A percentile compares a stretch with the other conserved stretches of the same genome.
phyloP scores from a whole-genome alignment of 2,113 vertebrate species.

The Terrapene triunguis region DNA sequence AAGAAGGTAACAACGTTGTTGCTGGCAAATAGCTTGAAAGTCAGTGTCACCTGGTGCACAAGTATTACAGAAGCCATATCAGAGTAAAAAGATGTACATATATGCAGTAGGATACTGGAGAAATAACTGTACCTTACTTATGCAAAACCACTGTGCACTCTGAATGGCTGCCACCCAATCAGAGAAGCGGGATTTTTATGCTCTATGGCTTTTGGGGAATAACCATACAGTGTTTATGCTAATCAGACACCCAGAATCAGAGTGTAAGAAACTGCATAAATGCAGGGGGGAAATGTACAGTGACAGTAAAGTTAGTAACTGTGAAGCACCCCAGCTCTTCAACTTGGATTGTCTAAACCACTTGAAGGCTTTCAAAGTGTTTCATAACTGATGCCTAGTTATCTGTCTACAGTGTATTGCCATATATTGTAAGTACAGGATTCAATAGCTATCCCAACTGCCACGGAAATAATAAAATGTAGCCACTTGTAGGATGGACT shows the following conservation, averaged over 20 bases:
- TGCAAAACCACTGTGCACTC: not conserved
- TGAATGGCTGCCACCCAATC: fast-evolving
- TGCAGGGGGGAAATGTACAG: not conserved
- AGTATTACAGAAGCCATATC: not conserved
- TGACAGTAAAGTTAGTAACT: not conserved
- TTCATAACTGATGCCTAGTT: not conserved
- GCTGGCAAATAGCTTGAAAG: not conserved
- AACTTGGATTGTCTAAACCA: too few relatives aligned
- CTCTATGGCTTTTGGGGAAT: not conserved
- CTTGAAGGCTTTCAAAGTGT: not conserved
- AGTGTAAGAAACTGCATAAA: not conserved
- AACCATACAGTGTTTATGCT: not conserved
- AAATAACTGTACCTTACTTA: not conserved
- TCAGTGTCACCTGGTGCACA: constrained; percentile 16
- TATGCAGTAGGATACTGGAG: not conserved
- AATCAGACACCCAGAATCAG: not conserved
- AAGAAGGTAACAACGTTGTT: not conserved
- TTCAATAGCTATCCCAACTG: not conserved
- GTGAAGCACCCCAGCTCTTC: fast-evolving
- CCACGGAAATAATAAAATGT: not conserved
- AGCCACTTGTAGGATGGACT: not conserved
- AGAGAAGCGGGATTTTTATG: not conserved
- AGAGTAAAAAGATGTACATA: not conserved
- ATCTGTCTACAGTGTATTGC: constrained; percentile 19
- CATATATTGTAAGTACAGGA: not conserved